Evolutionary conservation across 2,888 invertebrate species (phyloP).

Genomic region (Watsonalla binaria): DNA sequence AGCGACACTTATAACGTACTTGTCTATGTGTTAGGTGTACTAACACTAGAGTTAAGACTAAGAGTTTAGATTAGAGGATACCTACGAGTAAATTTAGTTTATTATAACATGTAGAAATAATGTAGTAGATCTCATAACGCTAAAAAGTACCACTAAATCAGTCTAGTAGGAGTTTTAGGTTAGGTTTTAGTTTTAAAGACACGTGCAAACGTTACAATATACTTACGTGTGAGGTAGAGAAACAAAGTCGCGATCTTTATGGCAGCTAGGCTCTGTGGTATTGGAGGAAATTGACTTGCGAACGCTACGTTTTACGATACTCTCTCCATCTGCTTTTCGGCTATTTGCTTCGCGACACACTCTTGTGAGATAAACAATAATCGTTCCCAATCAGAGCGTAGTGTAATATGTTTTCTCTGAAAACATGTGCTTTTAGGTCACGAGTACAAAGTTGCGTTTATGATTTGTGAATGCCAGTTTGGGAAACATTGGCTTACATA

Average conservation of each 20-base stretch:
- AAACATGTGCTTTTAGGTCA: too few relatives aligned
- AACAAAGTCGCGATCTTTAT: slow-evolving; percentile 22
- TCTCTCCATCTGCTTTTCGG: background rate
- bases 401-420: too few relatives aligned
- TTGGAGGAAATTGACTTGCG: background rate
- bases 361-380: too few relatives aligned
- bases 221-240: slow-evolving; percentile 52
- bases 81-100: slow-evolving; percentile 40
- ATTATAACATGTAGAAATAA: slow-evolving; percentile 47
- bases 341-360: too few relatives aligned
- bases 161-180: slow-evolving; percentile 72
- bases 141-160: slow-evolving; percentile 70
- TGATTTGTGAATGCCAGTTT: too few relatives aligned
- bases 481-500: too few relatives aligned
- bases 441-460: too few relatives aligned
- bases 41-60: slow-evolving; percentile 38
- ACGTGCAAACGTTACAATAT: slow-evolving; percentile 52
- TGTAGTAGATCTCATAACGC: slow-evolving; percentile 46
- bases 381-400: too few relatives aligned
- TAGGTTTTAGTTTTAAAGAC: slow-evolving; percentile 40
- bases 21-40: slow-evolving; percentile 26
- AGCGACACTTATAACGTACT: slow-evolving; percentile 45
- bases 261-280: slow-evolving; percentile 11
- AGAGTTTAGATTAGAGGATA: slow-evolving; percentile 28
- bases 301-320: background rate